Evolutionary conservation across 2,113 vertebrate species (phyloP), one percentile per base, ranked within the genome.

Genomic region (Ptychochromis oligacanthus): DNA sequence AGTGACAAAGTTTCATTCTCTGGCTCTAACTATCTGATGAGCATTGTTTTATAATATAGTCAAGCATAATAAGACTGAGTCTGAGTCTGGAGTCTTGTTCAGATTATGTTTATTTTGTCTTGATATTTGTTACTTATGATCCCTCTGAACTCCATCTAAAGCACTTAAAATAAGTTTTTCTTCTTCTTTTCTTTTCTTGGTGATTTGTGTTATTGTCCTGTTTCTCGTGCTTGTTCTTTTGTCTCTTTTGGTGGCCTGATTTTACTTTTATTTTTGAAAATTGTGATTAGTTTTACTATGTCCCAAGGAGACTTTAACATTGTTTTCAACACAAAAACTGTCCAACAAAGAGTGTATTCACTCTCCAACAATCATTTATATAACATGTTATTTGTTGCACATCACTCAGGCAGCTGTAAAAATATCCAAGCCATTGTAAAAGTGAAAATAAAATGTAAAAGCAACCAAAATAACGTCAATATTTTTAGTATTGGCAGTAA

Each of bases 311-410:
- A n/a, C 62, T 43, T 43, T 17, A 26, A 43, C 62, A 65, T 43
- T 43, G 62, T 65, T 65, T 65, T 65, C 62, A 43, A 17, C n/a
- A 43, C 62, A 65, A 65, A 65, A 65, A 26, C 62, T 65, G 38
- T 65, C 38, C 38, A 26, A 24, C 62, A 46, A 65, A 65, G 38
- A 43, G 38, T 43, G 43, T 43, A 15, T 43, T 43, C 40, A 61
- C 17, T 61, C 59, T 61, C 7, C 36, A 46, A 67, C 38, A 46
- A 26, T 67, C 4, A 38, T 67, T 43, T n/a, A 43, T 67, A 26
- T 40, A 67, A 43, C n/a, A 46, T 67, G 38, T 17, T 10, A 43
- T 67, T 67, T 46, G 61, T 22, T 46, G 43, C 62, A 67, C 38
- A 26, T 46, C 38, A 67, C 38, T 46, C 62, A 17, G 17, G 13